These are phyloP conservation scores for Hybognathus amarus DNA, from an alignment of 2,797 vertebrate genomes.

Conservation along the genomic window DNA sequence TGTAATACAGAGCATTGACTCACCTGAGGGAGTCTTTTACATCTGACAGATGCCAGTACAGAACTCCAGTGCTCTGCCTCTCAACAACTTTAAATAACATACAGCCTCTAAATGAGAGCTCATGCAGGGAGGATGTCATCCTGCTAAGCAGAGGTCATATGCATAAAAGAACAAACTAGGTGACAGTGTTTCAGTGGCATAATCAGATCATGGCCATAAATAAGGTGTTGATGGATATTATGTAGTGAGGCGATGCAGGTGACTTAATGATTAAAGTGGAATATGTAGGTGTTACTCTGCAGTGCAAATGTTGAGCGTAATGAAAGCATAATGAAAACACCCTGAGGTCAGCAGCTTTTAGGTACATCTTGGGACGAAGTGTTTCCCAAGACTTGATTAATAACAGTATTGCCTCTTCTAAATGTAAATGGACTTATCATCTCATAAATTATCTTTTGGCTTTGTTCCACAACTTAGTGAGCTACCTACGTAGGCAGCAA, in stretches of 20 bases:
- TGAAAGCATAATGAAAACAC: conserved; percentile 1
- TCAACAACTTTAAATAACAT: conserved; percentile 52
- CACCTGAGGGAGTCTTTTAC: conserved; percentile 55
- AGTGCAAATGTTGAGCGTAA: not conserved
- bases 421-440: not conserved
- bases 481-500: not conserved
- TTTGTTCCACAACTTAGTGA: conserved; percentile 12
- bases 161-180: conserved; percentile 41
- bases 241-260: conserved; percentile 49
- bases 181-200: conserved; percentile 31
- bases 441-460: conserved; percentile 10
- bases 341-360: conserved; percentile 27
- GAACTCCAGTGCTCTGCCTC: conserved; percentile 34
- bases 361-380: not conserved
- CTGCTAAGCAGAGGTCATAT: conserved; percentile 42
- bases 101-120: conserved; percentile 43
- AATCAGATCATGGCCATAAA: conserved; percentile 43
- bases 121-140: conserved; percentile 33
- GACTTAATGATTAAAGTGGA: conserved; percentile 36
- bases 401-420: not conserved
- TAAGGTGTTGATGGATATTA: conserved; percentile 52
- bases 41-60: conserved; percentile 54
- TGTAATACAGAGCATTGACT: conserved; percentile 37
- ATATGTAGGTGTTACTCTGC: conserved; percentile 26
- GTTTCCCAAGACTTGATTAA: conserved; percentile 21